Percentiles rank a stretch among this genome's conserved stretches.
Evolutionary conservation across 2,888 invertebrate species (phyloP).

Genomic region (Netelia inedita): DNA sequence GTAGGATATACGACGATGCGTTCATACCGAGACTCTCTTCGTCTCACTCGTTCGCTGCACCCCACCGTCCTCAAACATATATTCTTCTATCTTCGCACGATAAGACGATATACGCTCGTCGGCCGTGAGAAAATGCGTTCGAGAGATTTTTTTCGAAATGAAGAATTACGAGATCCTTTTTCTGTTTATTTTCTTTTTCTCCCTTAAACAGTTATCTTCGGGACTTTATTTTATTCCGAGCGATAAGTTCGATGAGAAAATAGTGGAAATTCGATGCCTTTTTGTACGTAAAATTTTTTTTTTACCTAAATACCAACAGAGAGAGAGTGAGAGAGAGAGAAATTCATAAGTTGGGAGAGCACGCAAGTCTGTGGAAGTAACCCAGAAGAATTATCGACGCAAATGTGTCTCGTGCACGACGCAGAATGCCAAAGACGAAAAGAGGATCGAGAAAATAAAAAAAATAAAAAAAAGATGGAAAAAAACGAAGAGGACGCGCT

Average conservation of each 20-base stretch:
- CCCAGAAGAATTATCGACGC: constrained; percentile 63
- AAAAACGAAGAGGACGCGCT: constrained; percentile 62
- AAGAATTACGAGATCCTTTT: not conserved
- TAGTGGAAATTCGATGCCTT: not conserved
- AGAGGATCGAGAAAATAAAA: constrained; percentile 56
- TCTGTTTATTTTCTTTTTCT: not conserved
- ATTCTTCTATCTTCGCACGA: constrained; percentile 16
- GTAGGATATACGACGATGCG: not conserved
- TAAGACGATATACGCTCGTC: not conserved
- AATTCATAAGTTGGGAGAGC: not conserved
- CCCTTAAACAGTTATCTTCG: too few relatives aligned
- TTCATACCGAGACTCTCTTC: not conserved
- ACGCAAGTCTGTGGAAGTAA: constrained; percentile 47
- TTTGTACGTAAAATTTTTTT: too few relatives aligned
- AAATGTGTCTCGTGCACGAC: constrained; percentile 53
- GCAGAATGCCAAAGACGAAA: constrained; percentile 59
- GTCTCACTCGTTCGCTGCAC: too few relatives aligned
- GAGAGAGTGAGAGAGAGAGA: not conserved
- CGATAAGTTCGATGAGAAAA: not conserved
- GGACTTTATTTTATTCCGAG: too few relatives aligned
- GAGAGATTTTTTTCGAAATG: constrained; percentile 9
- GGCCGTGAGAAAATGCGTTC: not conserved
- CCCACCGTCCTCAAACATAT: not conserved
- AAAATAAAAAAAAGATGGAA: constrained; percentile 64
- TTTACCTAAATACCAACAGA: too few relatives aligned